These are phyloP conservation scores for Halichoerus grypus DNA, from an alignment of 2,113 vertebrate species.

Conservation along the genomic window DNA sequence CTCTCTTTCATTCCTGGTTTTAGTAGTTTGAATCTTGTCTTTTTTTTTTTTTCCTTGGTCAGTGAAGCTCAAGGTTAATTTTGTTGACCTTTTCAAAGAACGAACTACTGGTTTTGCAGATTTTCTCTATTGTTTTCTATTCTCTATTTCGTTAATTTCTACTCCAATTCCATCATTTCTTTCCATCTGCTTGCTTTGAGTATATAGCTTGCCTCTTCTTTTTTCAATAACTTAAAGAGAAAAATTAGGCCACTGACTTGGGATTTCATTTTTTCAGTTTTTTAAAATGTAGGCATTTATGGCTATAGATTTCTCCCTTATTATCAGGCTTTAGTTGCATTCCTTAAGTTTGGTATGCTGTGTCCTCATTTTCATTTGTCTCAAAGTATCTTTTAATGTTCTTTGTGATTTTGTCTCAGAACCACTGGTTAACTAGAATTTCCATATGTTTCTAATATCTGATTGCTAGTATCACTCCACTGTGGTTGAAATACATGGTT, in stretches of 20 bases:
- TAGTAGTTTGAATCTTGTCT: not conserved
- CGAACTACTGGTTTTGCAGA: not conserved
- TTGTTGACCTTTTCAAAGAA: slow-evolving; percentile 16
- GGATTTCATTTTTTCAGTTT: not conserved
- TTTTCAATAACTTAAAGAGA: not conserved
- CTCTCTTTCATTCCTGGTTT: slow-evolving; percentile 8
- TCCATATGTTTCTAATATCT: not conserved
- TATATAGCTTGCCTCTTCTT: not conserved
- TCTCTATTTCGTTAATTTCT: not conserved
- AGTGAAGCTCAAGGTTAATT: not conserved
- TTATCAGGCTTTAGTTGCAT: not conserved
- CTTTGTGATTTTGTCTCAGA: not conserved
- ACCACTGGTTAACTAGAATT: slow-evolving; percentile 8
- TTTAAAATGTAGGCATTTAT: slow-evolving; percentile 2
- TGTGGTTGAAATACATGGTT: not conserved
- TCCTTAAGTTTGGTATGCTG: not conserved
- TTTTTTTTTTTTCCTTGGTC: not conserved
- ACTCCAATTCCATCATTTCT: not conserved
- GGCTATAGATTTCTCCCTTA: not conserved
- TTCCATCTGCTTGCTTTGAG: not conserved
- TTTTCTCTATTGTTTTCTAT: not conserved
- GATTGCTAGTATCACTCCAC: not conserved
- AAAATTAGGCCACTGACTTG: not conserved
- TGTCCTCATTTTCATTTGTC: not conserved
- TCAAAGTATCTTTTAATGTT: slow-evolving; percentile 1